These are phyloP conservation scores for Octodonta nipae DNA, from an alignment of 2,888 invertebrate species.

Conservation along the genomic window DNA sequence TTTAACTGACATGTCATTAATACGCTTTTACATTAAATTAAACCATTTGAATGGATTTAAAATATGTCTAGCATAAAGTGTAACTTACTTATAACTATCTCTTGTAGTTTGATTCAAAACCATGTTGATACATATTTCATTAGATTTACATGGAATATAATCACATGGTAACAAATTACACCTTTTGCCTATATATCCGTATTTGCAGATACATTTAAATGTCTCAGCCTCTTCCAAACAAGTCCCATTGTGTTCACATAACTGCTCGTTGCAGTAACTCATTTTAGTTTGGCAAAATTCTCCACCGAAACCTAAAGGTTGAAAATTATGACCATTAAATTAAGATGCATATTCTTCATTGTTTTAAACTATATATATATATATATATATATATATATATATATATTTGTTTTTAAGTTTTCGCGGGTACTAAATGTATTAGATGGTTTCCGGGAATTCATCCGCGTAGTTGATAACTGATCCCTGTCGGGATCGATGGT, in stretches of 20 bases:
- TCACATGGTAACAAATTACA: conserved; percentile 46
- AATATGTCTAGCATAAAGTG: no score
- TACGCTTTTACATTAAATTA: no score
- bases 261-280: conserved; percentile 20
- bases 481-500: no score
- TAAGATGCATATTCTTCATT: not conserved
- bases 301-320: conserved; percentile 27
- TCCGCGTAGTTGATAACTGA: no score
- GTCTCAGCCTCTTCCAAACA: conserved; percentile 32
- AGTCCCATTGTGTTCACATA: conserved; percentile 34
- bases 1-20: no score
- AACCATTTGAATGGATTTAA: no score
- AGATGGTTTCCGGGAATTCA: no score
- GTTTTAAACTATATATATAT: no score
- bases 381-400: not conserved
- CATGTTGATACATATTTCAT: conserved; percentile 36
- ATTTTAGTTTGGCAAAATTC: conserved; percentile 26
- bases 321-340: conserved; percentile 1
- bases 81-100: conserved; percentile 34
- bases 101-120: conserved; percentile 31
- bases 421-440: not conserved
- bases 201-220: conserved; percentile 38
- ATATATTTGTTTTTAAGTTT: no score
- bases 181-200: conserved; percentile 41
- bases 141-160: conserved; percentile 39